Evolutionary conservation across 2,113 vertebrate species (phyloP).

Genomic region (Passer domesticus): DNA sequence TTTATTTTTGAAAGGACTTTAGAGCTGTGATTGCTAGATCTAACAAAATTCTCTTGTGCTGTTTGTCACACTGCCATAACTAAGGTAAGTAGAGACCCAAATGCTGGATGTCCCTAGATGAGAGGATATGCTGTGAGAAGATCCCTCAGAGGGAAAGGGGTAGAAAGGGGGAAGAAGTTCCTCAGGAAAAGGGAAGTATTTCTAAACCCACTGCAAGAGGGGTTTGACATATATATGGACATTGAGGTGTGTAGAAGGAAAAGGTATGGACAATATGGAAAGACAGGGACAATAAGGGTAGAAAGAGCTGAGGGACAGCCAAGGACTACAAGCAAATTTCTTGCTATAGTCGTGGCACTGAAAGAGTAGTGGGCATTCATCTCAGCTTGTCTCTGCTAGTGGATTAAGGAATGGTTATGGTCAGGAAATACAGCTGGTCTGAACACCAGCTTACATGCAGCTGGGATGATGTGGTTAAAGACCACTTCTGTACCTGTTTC

Average conservation of each 20-base stretch:
- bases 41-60: neutral
- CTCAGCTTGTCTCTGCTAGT: neutral
- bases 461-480: neutral
- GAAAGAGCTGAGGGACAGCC: neutral
- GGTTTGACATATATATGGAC: neutral
- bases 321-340: neutral
- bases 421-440: neutral
- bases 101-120: neutral
- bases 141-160: neutral
- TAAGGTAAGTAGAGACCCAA: neutral
- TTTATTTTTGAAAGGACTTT: neutral
- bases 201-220: neutral
- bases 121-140: neutral
- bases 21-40: neutral
- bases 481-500: neutral
- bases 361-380: neutral
- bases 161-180: neutral
- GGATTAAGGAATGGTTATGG: neutral
- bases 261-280: neutral
- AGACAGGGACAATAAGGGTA: neutral
- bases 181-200: neutral
- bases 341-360: neutral
- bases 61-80: neutral
- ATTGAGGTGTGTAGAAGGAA: neutral
- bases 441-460: neutral